These are phyloP conservation scores for Cephus spinipes DNA, from an alignment of 2,888 invertebrate genomes.

Conservation along the genomic window DNA sequence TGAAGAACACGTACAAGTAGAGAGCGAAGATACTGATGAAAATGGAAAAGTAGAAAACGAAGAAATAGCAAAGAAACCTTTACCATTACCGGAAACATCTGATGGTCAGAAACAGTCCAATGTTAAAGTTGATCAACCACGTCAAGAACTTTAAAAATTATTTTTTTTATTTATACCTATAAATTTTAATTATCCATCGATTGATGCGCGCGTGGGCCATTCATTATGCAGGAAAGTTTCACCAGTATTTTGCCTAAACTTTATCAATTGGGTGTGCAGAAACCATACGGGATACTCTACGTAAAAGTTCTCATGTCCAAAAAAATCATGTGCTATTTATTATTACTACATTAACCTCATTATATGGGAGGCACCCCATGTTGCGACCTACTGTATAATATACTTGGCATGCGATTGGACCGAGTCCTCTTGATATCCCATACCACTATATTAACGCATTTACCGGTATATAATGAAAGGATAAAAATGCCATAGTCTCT, in stretches of 20 bases:
- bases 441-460: too few species aligned
- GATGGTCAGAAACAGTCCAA: slow-evolving; percentile 36
- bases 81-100: slow-evolving; percentile 34
- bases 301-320: not conserved
- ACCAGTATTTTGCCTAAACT: not conserved
- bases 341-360: not conserved
- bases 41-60: slow-evolving; percentile 26
- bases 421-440: not conserved
- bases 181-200: slow-evolving; percentile 39
- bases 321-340: not conserved
- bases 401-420: too few species aligned
- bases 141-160: slow-evolving; percentile 52
- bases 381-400: not conserved
- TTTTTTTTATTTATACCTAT: slow-evolving; percentile 28
- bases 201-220: slow-evolving; percentile 15
- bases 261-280: not conserved
- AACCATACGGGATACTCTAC: not conserved
- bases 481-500: not conserved
- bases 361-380: not conserved
- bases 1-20: slow-evolving; percentile 29
- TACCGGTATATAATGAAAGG: too few species aligned
- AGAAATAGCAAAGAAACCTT: slow-evolving; percentile 31
- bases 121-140: slow-evolving; percentile 30
- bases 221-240: slow-evolving; percentile 9
- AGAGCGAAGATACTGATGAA: slow-evolving; percentile 31